A percentile compares a stretch with the other conserved stretches of the same genome.
phyloP scores from a whole-genome alignment of 1,140 invertebrate species.

The Belonocnema kinseyi region DNA sequence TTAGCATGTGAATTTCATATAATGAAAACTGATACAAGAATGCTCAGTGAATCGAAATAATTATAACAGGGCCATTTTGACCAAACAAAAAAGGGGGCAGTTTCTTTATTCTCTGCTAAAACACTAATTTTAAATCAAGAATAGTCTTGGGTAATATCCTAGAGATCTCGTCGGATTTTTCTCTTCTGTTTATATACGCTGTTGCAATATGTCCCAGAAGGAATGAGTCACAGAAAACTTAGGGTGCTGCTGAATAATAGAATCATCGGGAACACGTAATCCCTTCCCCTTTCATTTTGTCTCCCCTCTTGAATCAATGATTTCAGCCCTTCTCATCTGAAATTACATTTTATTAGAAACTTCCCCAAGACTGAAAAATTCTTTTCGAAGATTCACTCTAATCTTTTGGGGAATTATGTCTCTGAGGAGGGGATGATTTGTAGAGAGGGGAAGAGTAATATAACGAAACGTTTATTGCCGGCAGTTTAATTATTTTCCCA shows the following conservation, averaged over 20 bases:
- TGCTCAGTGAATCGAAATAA: too few relatives aligned
- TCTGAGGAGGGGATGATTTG: neutral
- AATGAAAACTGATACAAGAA: neutral
- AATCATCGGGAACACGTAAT: conserved; percentile 15
- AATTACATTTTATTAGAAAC: conserved; percentile 12
- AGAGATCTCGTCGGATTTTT: neutral
- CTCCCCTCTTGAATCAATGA: conserved; percentile 13
- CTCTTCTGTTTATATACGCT: neutral
- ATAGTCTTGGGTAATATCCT: too few relatives aligned
- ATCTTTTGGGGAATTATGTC: neutral
- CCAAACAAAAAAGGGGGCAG: too few relatives aligned
- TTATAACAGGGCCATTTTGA: too few relatives aligned
- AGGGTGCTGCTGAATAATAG: conserved; percentile 13
- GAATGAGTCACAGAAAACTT: conserved; percentile 23
- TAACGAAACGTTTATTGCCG: conserved; percentile 36
- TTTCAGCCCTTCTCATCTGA: neutral
- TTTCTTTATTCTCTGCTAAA: neutral
- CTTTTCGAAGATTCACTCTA: conserved; percentile 1
- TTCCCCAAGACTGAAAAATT: neutral
- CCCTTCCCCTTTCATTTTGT: conserved; percentile 21
- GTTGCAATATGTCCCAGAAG: conserved; percentile 16
- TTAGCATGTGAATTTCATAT: neutral
- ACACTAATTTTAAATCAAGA: neutral
- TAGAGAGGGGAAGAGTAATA: conserved; percentile 9
- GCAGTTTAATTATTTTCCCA: conserved; percentile 57